Evolutionary conservation across 2,113 vertebrate genomes (phyloP), one percentile per base, ranked within the genome.

Genomic region (Pterophyllum scalare): DNA sequence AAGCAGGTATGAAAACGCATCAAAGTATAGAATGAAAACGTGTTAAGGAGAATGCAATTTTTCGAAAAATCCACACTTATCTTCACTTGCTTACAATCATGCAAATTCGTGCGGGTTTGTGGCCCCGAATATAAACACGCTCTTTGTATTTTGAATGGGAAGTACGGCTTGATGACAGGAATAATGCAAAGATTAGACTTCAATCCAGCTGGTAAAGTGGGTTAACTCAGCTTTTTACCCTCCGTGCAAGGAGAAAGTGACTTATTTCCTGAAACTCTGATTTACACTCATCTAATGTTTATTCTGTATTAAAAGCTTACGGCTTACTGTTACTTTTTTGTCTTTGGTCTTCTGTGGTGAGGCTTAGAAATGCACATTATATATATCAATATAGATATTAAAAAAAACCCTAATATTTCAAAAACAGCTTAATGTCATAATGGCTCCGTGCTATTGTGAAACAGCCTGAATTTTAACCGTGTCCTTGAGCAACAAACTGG

Each of bases 401-500:
- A 35, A 35, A 64, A 85, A 84, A 57, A 20, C 6, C 31, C 46
- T 33, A n/a, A 84, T 52, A 70, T 81, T 81, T 81, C 54, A 74
- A 77, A 79, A 58, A 22, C 9, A 38, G 81, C 49, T 81, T 87
- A 82, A 86, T 87, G 46, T 59, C 77, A n/a, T 75, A 65, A 72
- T 40, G 24, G 82, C 20, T 14, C 8, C 5, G 24, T 62, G 57
- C 46, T 40, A 9, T 31, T 59, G 46, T 67, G 7, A 65, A 84
- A 65, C 15, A 59, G 46, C 13, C 31, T 33, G 54, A 13, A 26
- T 77, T 80, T 60, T 49, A 59, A 78, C 77, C 33, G 14, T 65
- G 79, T 35, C 83, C 74, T 76, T 82, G 81, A 86, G 83, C 70
- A 88, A 82, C 64, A 76, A 75, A 80, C 46, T 59, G 62, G 54